Evolutionary conservation across 2,888 invertebrate species (phyloP).

Genomic region (Yponomeuta cagnagella): DNA sequence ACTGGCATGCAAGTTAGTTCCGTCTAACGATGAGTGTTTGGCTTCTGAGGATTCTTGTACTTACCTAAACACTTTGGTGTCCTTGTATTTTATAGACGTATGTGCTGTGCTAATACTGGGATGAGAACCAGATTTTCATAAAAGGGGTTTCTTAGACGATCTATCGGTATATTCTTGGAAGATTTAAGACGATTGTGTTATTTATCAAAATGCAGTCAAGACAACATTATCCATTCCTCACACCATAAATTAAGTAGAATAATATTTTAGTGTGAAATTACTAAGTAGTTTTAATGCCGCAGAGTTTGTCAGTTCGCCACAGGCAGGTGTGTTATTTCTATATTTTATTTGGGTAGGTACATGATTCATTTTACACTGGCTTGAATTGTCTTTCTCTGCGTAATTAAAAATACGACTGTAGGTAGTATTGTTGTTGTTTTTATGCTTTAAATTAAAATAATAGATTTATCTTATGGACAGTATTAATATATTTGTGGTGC

Average conservation of each 20-base stretch:
- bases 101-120: background rate
- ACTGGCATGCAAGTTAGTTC: constrained; percentile 78
- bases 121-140: background rate
- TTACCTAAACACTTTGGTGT: constrained; percentile 13
- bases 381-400: too few species aligned
- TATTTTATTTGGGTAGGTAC: too few species aligned
- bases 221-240: background rate
- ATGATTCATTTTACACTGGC: too few species aligned
- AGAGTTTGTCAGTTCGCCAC: too few species aligned
- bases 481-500: constrained; percentile 14
- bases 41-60: constrained; percentile 16
- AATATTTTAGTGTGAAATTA: constrained; percentile 9
- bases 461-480: constrained; percentile 16
- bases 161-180: background rate
- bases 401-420: too few species aligned
- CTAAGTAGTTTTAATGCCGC: too few species aligned
- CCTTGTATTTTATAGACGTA: constrained; percentile 10
- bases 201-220: background rate
- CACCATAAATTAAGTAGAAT: background rate
- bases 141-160: background rate
- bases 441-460: constrained; percentile 17
- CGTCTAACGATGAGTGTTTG: constrained; percentile 46
- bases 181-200: background rate
- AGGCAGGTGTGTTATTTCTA: too few species aligned
- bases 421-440: constrained; percentile 14